Conservation (phyloP, 2,888 invertebrate genomes). For the Eilema depressum region DNA sequence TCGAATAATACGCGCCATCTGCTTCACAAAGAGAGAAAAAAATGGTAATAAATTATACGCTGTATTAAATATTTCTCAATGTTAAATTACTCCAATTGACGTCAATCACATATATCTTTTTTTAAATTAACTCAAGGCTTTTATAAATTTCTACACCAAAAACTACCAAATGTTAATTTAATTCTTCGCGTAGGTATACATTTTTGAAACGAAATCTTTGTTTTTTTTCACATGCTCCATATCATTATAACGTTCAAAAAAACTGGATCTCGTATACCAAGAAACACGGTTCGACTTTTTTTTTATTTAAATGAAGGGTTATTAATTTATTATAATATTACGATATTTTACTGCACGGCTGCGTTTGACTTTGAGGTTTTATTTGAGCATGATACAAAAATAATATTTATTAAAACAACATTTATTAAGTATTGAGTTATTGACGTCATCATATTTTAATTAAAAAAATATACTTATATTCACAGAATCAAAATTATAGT, state of each 20-base stretch:
- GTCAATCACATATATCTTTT: conserved; percentile 17
- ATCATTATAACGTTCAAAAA: conserved; percentile 30
- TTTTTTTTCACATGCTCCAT: conserved; percentile 14
- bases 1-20: neutral
- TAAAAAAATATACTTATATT: neutral
- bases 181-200: conserved; percentile 15
- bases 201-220: conserved; percentile 15
- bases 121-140: conserved; percentile 8
- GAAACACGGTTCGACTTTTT: conserved; percentile 43
- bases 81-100: conserved; percentile 14
- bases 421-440: conserved; percentile 13
- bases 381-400: conserved; percentile 50
- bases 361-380: conserved; percentile 37
- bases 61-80: conserved; percentile 13
- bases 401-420: conserved; percentile 33
- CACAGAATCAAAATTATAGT: conserved; percentile 1
- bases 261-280: conserved; percentile 40
- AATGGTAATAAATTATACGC: neutral
- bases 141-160: conserved; percentile 11
- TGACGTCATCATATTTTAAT: conserved; percentile 20
- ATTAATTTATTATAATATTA: conserved; percentile 48
- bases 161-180: conserved; percentile 17
- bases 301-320: conserved; percentile 51
- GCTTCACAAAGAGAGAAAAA: neutral
- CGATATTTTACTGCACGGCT: conserved; percentile 47